phyloP scores from a whole-genome alignment of 2,888 invertebrate genomes.

The Cerceris rybyensis region DNA sequence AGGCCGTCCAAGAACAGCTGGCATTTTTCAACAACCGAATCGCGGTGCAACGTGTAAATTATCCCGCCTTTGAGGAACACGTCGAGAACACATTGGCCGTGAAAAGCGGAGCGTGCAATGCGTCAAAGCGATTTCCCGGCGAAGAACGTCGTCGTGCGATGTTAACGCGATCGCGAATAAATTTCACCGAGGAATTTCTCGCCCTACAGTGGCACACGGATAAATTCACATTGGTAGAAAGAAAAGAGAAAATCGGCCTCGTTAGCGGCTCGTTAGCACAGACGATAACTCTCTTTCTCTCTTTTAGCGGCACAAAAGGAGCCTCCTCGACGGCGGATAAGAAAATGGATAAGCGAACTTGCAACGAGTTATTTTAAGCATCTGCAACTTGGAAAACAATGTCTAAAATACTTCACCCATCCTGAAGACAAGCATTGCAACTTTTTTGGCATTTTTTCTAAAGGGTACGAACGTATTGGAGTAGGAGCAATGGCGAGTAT shows the following conservation, averaged over 20 bases:
- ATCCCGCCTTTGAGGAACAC: no score
- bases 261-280: conserved; percentile 59
- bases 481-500: no score
- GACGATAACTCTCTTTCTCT: conserved; percentile 46
- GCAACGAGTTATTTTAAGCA: conserved; percentile 28
- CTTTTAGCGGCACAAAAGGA: conserved; percentile 30
- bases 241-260: conserved; percentile 45
- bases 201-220: not conserved
- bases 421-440: no score
- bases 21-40: no score
- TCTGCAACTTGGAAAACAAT: conserved; percentile 11
- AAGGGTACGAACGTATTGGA: no score
- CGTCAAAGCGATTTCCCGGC: not conserved
- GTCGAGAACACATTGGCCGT: not conserved
- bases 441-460: no score
- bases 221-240: not conserved
- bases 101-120: not conserved
- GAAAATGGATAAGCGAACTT: conserved; percentile 23
- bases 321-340: conserved; percentile 37
- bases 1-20: no score
- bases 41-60: no score
- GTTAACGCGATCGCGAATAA: no score
- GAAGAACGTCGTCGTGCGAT: no score
- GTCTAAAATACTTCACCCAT: not conserved
- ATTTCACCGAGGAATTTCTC: no score